Evolutionary conservation across 1,140 invertebrate genomes (phyloP).

Genomic region (Tachypleus tridentatus): DNA sequence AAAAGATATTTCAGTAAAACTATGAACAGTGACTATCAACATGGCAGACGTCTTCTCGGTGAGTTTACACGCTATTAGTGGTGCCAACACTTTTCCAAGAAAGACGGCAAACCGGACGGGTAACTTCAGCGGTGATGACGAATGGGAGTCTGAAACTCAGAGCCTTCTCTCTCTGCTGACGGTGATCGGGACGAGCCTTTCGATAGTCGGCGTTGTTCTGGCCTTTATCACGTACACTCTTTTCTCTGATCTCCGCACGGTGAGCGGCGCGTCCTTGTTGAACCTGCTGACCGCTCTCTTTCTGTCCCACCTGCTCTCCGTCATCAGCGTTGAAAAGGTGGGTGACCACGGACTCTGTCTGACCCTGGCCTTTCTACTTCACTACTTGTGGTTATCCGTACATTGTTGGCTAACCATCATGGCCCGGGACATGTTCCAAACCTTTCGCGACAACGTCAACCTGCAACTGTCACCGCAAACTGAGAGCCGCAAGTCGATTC

Average conservation of each 20-base stretch:
- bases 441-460: conserved; percentile 31
- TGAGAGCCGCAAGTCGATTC: not conserved
- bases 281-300: conserved; percentile 53
- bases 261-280: conserved; percentile 51
- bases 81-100: not conserved
- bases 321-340: conserved; percentile 51
- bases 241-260: conserved; percentile 50
- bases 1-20: too few relatives aligned
- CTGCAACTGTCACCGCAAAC: not conserved
- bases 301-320: conserved; percentile 53
- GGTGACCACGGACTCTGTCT: conserved; percentile 49
- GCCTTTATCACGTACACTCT: conserved; percentile 57
- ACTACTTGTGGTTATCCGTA: conserved; percentile 46
- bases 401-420: conserved; percentile 49
- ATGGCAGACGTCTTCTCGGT: conserved; percentile 7
- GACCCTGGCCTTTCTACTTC: conserved; percentile 45
- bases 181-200: conserved; percentile 51
- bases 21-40: not conserved
- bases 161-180: conserved; percentile 38
- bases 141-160: not conserved
- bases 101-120: not conserved
- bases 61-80: not conserved
- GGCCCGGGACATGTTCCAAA: conserved; percentile 40
- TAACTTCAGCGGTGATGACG: not conserved
- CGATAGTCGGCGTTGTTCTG: conserved; percentile 51